Percentiles rank a stretch among this genome's conserved stretches.
Evolutionary conservation across 2,888 invertebrate genomes (phyloP).

Genomic region (Barypeithes pellucidus): DNA sequence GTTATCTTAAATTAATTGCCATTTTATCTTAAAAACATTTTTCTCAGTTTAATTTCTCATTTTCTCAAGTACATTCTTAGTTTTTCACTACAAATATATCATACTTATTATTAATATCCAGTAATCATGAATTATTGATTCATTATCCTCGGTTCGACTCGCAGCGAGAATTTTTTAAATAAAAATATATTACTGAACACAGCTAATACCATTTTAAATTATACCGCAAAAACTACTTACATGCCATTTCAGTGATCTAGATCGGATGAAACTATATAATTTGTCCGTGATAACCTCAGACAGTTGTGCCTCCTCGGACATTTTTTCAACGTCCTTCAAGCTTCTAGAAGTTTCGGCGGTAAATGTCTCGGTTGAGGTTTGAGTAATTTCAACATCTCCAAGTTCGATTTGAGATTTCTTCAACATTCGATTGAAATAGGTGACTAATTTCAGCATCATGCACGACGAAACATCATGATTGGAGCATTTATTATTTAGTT

Average conservation of each 20-base stretch:
- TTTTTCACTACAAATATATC: no score
- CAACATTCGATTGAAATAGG: slow-evolving; percentile 86
- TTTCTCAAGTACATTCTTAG: no score
- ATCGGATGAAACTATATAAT: slow-evolving; percentile 83
- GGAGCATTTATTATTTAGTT: slow-evolving; percentile 84
- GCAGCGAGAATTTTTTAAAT: no score
- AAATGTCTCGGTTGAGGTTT: slow-evolving; percentile 73
- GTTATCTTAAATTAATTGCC: no score
- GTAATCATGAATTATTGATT: no score
- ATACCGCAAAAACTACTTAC: slow-evolving; percentile 58
- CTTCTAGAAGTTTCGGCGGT: slow-evolving; percentile 65
- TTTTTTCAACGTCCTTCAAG: slow-evolving; percentile 67
- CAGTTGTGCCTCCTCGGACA: slow-evolving; percentile 74
- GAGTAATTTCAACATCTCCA: slow-evolving; percentile 83
- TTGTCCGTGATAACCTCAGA: slow-evolving; percentile 82
- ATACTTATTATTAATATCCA: no score
- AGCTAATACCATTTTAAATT: not conserved
- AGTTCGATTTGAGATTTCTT: slow-evolving; percentile 86
- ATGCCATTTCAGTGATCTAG: slow-evolving; percentile 85
- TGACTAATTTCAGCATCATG: slow-evolving; percentile 86
- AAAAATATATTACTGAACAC: no score
- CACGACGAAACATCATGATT: slow-evolving; percentile 86
- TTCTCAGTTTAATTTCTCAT: no score
- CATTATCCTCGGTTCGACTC: no score
- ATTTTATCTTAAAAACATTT: no score